Percentiles rank a stretch among this genome's conserved stretches.
These are phyloP conservation scores for Pollenia labialis DNA, from an alignment of 2,888 invertebrate species.

Conservation along the genomic window DNA sequence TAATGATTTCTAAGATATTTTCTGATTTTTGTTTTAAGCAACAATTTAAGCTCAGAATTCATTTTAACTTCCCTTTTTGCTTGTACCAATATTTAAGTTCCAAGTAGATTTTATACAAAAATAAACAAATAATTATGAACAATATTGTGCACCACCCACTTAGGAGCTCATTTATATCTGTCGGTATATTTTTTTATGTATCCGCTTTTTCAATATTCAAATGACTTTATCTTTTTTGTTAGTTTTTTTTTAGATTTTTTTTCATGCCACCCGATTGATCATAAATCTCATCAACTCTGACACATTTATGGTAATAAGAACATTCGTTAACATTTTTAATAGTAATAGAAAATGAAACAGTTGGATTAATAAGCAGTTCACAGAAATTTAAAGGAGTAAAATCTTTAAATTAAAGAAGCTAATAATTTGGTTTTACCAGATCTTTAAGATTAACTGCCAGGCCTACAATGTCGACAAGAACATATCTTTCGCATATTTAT, in stretches of 20 bases:
- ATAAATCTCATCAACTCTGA: slow-evolving; percentile 78
- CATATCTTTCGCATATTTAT: no score
- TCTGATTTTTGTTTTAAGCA: no score
- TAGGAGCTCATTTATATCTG: neutral
- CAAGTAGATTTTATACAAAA: neutral
- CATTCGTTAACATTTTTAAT: slow-evolving; percentile 45
- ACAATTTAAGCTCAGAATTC: no score
- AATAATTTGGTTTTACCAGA: neutral
- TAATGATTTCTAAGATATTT: no score
- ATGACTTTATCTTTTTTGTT: slow-evolving; percentile 51
- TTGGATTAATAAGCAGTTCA: neutral
- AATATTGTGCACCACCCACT: slow-evolving; percentile 6
- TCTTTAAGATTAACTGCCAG: no score
- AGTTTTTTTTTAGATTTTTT: slow-evolving; percentile 50
- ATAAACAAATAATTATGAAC: slow-evolving; percentile 11
- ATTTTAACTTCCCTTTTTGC: no score
- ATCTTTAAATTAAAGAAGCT: neutral
- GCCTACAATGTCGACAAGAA: no score
- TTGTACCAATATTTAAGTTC: no score
- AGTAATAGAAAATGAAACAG: slow-evolving; percentile 16
- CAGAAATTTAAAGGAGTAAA: slow-evolving; percentile 33
- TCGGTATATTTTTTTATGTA: neutral
- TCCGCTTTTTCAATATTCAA: neutral
- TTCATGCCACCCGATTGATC: slow-evolving; percentile 77
- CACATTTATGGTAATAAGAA: slow-evolving; percentile 64